phyloP scores from a whole-genome alignment of 2,797 vertebrate species.

The Malurus splendens region DNA sequence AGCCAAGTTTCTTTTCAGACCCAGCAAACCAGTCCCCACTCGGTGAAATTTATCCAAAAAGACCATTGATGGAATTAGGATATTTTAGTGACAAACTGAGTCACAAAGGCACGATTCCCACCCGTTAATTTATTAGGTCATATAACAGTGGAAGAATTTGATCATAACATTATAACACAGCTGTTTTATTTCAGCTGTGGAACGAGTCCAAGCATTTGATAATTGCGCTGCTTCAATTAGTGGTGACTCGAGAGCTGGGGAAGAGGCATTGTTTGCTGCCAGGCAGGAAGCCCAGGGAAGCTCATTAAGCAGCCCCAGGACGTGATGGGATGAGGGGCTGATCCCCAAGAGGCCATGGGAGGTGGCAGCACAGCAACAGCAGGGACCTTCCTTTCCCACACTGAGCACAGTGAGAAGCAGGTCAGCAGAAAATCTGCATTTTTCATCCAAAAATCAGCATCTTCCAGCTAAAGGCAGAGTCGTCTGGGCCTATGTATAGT shows the following conservation, averaged over 20 bases:
- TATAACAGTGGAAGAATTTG: conserved; percentile 16
- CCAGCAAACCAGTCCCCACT: neutral
- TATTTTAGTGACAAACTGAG: conserved; percentile 38
- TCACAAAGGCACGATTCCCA: neutral
- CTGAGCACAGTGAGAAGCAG: neutral
- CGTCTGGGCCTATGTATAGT: neutral
- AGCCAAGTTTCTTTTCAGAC: neutral
- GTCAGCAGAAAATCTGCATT: neutral
- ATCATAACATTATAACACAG: conserved; percentile 31
- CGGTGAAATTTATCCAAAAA: neutral
- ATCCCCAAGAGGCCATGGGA: neutral
- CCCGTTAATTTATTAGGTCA: conserved; percentile 24
- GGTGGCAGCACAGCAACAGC: neutral
- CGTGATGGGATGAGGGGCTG: neutral
- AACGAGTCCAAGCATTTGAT: neutral
- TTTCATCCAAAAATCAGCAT: neutral
- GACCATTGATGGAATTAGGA: neutral
- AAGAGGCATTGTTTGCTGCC: conserved; percentile 16
- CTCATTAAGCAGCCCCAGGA: neutral
- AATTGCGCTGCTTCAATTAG: conserved; percentile 36
- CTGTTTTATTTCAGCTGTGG: conserved; percentile 42
- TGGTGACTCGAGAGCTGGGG: neutral
- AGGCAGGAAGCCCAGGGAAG: conserved; percentile 28
- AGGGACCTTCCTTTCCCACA: neutral
- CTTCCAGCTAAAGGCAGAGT: neutral